Percentiles rank a stretch among this genome's conserved stretches.
These are phyloP conservation scores for Cremastinae sp. DNA, from an alignment of 2,888 invertebrate genomes.

Conservation along the genomic window DNA sequence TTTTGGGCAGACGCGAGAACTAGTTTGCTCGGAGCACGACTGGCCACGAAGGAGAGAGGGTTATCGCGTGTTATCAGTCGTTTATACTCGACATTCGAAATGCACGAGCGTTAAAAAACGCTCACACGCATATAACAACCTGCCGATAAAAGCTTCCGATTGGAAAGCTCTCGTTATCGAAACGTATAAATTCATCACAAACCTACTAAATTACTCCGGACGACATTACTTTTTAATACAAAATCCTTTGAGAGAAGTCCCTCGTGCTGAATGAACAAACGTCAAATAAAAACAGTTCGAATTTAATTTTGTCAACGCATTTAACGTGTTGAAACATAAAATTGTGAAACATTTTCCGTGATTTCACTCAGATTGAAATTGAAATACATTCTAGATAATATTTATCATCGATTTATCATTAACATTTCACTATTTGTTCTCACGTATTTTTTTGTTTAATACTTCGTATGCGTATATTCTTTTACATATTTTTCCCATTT, in stretches of 20 bases:
- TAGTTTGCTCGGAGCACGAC: conserved; percentile 21
- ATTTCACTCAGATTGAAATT: too few relatives aligned
- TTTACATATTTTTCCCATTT: too few relatives aligned
- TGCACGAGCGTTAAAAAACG: neutral
- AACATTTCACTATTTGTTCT: too few relatives aligned
- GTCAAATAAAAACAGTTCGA: too few relatives aligned
- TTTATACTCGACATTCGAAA: conserved; percentile 17
- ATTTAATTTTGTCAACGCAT: neutral
- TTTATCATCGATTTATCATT: too few relatives aligned
- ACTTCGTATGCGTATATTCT: too few relatives aligned
- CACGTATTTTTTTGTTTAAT: too few relatives aligned
- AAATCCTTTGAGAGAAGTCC: neutral
- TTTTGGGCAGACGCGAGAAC: conserved; percentile 28
- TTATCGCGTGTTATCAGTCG: conserved; percentile 43
- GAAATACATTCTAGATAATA: too few relatives aligned
- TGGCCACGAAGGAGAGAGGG: neutral
- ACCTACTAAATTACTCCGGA: neutral
- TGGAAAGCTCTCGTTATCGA: neutral
- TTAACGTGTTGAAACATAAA: too few relatives aligned
- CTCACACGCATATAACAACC: neutral
- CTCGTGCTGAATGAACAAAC: too few relatives aligned
- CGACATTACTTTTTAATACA: neutral
- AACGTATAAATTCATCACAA: conserved; percentile 11
- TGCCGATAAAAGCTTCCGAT: neutral
- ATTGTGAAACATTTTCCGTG: too few relatives aligned